A percentile compares a stretch with the other conserved stretches of the same genome.
These are phyloP conservation scores for Drosophila stalkeri DNA, from an alignment of 2,888 invertebrate species.

Conservation along the genomic window DNA sequence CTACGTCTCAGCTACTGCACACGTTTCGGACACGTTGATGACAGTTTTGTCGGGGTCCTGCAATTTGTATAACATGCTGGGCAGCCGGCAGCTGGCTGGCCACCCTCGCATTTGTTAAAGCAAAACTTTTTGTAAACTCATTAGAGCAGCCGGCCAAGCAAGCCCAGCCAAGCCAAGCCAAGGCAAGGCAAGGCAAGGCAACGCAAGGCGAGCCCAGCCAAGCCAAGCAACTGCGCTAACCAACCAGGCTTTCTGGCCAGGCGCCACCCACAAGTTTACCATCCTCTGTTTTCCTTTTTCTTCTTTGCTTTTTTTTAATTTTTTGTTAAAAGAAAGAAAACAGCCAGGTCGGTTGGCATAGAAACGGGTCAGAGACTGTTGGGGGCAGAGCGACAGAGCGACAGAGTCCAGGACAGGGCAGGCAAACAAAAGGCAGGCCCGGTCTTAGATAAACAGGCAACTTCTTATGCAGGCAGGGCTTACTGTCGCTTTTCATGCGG, in stretches of 20 bases:
- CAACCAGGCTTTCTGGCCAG: conserved; percentile 30
- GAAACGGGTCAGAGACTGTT: conserved; percentile 6
- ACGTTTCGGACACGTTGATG: conserved; percentile 69
- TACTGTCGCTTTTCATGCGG: conserved; percentile 80
- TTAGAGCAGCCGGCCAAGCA: conserved; percentile 71
- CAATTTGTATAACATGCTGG: conserved; percentile 81
- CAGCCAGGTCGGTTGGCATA: conserved; percentile 37
- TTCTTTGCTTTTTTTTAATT: conserved; percentile 1
- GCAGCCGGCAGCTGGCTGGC: conserved; percentile 51
- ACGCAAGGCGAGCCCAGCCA: conserved; percentile 34
- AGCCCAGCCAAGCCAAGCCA: no score
- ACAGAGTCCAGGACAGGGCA: conserved; percentile 16
- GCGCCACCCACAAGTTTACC: conserved; percentile 47
- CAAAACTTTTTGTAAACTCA: conserved; percentile 78
- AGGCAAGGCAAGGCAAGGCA: neutral
- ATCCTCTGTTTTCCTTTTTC: conserved; percentile 20
- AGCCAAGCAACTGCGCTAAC: conserved; percentile 52
- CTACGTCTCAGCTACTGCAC: conserved; percentile 12
- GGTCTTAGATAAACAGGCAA: conserved; percentile 76
- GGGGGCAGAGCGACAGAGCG: neutral
- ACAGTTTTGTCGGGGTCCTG: conserved; percentile 64
- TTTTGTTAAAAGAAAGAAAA: conserved; percentile 63
- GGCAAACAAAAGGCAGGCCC: conserved; percentile 67
- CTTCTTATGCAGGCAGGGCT: conserved; percentile 74
- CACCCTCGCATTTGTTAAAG: conserved; percentile 63